These are phyloP conservation scores for Synanceia verrucosa DNA, from an alignment of 2,797 vertebrate genomes.

Conservation along the genomic window DNA sequence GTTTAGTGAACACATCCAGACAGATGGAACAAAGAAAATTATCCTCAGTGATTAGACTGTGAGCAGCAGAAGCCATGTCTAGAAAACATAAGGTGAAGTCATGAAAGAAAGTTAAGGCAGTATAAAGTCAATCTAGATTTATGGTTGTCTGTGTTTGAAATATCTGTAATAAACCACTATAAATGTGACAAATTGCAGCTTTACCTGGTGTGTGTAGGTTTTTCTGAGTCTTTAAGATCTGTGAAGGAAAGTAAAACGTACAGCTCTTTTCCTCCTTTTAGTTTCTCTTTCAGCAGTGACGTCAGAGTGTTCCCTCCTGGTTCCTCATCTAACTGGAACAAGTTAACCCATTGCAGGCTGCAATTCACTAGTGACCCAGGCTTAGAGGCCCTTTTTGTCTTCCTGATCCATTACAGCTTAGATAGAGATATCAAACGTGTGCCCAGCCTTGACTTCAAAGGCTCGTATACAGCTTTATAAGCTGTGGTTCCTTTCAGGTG, in stretches of 20 bases:
- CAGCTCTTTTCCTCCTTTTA: accelerated
- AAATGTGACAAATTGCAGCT: background rate
- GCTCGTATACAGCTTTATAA: background rate
- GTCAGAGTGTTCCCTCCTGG: background rate
- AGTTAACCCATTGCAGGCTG: constrained; percentile 61
- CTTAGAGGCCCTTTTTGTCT: background rate
- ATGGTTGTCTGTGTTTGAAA: background rate
- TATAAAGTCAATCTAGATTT: background rate
- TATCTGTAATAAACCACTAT: background rate
- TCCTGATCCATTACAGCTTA: background rate
- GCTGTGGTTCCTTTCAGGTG: constrained; percentile 3
- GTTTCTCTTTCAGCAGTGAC: constrained; percentile 49
- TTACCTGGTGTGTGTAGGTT: constrained; percentile 32
- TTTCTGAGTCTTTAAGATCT: background rate
- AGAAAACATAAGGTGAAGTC: background rate
- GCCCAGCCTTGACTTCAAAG: constrained; percentile 21
- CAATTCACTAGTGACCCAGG: background rate
- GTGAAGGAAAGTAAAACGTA: background rate
- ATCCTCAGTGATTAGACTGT: constrained; percentile 14
- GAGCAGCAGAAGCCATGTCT: constrained; percentile 54
- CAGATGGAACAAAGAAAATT: constrained; percentile 64
- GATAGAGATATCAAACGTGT: background rate
- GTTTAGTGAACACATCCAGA: constrained; percentile 59
- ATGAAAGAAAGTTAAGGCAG: background rate
- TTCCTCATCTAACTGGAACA: background rate